Evolutionary conservation across 2,113 vertebrate species (phyloP), one percentile per base, ranked within the genome.

Genomic region (Gopherus flavomarginatus): DNA sequence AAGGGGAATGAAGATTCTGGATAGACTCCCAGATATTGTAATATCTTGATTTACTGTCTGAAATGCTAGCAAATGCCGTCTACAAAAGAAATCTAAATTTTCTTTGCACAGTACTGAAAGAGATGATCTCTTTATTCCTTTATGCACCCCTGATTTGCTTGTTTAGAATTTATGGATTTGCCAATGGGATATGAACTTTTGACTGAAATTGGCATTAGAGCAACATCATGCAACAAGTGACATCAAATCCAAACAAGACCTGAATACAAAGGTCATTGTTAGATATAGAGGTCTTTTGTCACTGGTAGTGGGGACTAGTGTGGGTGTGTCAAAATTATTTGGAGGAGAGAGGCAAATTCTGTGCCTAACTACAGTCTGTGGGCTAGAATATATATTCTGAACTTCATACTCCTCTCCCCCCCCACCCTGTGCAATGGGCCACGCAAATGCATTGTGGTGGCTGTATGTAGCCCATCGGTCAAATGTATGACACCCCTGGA

Each of bases 151-250:
- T 81, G 62, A 12, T 78, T 92, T 82, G 44, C 75, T 90, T 82
- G 90, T 86, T 85, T 17, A 90, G 88, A 87, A 86, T 91, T 90
- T 95, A 94, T 89, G 56, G 72, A 77, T 95, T 88, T 88, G 85
- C 88, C 90, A 95, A 22, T 93, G 52, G 79, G 78, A 77, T 78
- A 31, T 92, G 88, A 96, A 93, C 49, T 93, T 26, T 83, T 27
- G 57, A 1, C 56, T 95, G 93, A 96, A 95, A 81, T 85, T 92
- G 81, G 62, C 56, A 62, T 54, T 62, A 52, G 57, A 62, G 78
- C 62, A 69, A 78, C 50, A 44, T 91, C 85, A 19, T 81, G 47
- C 75, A 90, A 54, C 29, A 85, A 79, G 8, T 6, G 21, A 88
- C 50, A 83, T 11, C 29, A 8, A 62, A 62, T 62, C 12, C 29